Evolutionary conservation across 2,888 invertebrate species (phyloP).

Genomic region (Eutolmus rufibarbis): DNA sequence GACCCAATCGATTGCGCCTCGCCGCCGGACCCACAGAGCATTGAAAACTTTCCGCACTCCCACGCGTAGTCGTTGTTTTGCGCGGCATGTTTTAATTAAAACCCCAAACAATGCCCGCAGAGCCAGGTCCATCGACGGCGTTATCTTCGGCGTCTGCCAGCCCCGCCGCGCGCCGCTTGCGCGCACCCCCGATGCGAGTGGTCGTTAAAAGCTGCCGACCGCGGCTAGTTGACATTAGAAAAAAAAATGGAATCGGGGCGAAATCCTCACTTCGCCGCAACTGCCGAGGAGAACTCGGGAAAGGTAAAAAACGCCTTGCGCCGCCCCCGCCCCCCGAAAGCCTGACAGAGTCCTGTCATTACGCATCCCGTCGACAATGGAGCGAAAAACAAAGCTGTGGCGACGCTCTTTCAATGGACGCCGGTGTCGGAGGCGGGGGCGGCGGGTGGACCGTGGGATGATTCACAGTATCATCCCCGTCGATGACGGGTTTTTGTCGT

Average conservation of each 20-base stretch:
- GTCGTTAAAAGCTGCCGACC: not conserved
- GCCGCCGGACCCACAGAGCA: not conserved
- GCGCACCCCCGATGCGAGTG: not conserved
- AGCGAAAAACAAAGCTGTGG: slow-evolving; percentile 28
- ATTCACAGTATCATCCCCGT: slow-evolving; percentile 33
- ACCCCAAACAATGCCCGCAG: slow-evolving; percentile 1
- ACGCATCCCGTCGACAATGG: slow-evolving; percentile 41
- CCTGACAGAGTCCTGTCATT: slow-evolving; percentile 39
- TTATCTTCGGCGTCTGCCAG: not conserved
- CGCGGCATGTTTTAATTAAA: slow-evolving; percentile 14
- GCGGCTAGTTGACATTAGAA: slow-evolving; percentile 34
- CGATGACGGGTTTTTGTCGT: slow-evolving; percentile 40
- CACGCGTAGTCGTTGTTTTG: not conserved
- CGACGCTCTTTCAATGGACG: slow-evolving; percentile 8
- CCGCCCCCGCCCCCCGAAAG: not conserved
- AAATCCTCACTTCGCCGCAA: not conserved
- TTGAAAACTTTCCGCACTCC: not conserved
- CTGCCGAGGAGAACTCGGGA: not conserved
- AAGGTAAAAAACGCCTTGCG: not conserved
- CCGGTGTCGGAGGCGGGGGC: not conserved
- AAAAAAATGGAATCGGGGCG: slow-evolving; percentile 34
- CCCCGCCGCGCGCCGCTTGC: not conserved
- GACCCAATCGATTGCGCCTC: not conserved
- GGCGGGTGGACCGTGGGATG: not conserved
- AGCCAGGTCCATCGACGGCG: not conserved